Percentiles rank a stretch among this genome's conserved stretches.
These are phyloP conservation scores for Pantherophis vulpinus DNA, from an alignment of 2,797 vertebrate species.

Conservation along the genomic window DNA sequence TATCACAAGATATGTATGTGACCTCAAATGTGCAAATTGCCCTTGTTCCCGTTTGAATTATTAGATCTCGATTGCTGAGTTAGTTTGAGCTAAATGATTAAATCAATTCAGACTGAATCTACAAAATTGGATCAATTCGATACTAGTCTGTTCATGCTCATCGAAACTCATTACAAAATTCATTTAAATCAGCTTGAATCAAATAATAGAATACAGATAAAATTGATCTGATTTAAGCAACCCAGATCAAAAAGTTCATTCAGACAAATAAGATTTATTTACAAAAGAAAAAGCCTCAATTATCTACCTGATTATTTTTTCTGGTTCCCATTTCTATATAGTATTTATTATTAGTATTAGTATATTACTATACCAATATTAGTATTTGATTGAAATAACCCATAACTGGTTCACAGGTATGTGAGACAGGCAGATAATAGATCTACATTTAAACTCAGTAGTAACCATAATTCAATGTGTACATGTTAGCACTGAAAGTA, in stretches of 20 bases:
- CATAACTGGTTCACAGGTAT: not conserved
- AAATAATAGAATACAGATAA: not conserved
- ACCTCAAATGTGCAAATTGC: not conserved
- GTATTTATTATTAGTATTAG: no score
- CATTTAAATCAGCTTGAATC: not conserved
- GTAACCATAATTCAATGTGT: not conserved
- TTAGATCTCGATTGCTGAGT: not conserved
- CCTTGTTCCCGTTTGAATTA: not conserved
- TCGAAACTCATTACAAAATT: not conserved
- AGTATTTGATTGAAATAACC: not conserved
- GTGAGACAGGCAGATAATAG: not conserved
- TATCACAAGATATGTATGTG: not conserved
- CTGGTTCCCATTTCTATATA: not conserved
- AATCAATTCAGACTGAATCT: not conserved
- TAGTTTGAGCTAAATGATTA: not conserved
- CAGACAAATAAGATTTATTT: not conserved
- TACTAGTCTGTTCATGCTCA: not conserved
- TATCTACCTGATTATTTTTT: not conserved
- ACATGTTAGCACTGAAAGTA: not conserved
- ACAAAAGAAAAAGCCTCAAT: not conserved
- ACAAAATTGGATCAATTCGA: not conserved
- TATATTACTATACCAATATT: not conserved
- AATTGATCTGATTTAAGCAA: not conserved
- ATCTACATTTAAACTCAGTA: not conserved
- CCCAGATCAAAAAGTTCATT: not conserved